These are phyloP conservation scores for Circaetus gallicus DNA, from an alignment of 2,113 vertebrate genomes.

Conservation along the genomic window DNA sequence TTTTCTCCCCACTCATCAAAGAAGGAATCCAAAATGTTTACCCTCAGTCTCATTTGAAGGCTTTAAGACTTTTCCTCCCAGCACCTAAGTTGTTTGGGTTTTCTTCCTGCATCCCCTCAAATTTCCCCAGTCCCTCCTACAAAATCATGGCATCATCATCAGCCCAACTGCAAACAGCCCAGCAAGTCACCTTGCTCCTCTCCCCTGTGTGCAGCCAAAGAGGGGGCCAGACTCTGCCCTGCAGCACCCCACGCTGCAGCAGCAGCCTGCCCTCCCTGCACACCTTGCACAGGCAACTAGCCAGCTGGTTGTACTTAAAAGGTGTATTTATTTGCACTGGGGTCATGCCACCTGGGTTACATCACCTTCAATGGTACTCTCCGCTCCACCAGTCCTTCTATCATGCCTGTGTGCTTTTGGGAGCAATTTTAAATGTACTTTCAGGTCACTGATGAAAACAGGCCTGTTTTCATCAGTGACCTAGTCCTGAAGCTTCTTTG, in stretches of 20 bases:
- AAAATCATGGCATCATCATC: not conserved
- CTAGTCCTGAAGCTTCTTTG: not conserved
- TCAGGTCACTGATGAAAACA: not conserved
- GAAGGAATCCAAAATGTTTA: not conserved
- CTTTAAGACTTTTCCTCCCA: not conserved
- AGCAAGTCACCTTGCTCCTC: not conserved
- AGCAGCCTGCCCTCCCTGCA: not conserved
- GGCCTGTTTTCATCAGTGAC: not conserved
- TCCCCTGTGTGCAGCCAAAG: rapidly evolving
- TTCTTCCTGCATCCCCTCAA: not conserved
- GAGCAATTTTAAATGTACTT: not conserved
- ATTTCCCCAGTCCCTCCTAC: not conserved
- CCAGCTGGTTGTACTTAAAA: not conserved
- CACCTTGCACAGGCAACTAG: not conserved
- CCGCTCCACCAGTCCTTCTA: not conserved
- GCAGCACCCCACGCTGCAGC: rapidly evolving
- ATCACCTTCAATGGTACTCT: not conserved
- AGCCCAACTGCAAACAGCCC: not conserved
- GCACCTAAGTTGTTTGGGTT: not conserved
- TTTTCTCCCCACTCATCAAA: not conserved
- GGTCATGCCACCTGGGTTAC: not conserved
- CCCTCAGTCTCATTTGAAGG: not conserved
- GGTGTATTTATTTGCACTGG: not conserved
- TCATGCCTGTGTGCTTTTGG: rapidly evolving
- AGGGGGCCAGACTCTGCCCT: rapidly evolving